phyloP scores from a whole-genome alignment of 2,113 vertebrate genomes.

The Python bivittatus region DNA sequence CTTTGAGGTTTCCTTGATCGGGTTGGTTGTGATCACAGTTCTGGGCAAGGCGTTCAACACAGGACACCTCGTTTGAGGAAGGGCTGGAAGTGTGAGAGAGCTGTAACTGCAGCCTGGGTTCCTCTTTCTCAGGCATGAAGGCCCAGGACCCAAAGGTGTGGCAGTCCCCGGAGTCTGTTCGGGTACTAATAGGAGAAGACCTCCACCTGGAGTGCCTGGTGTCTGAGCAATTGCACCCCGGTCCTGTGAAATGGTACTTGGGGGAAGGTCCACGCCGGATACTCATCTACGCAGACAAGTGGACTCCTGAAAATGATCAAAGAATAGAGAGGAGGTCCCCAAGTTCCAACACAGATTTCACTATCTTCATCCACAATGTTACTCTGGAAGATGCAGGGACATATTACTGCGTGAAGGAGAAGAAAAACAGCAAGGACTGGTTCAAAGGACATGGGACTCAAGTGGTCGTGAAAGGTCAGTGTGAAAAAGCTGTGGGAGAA shows the following conservation, averaged over 20 bases:
- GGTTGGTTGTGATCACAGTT: too few species aligned
- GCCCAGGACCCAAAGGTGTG: accelerated
- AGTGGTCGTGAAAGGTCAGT: constrained; percentile 6
- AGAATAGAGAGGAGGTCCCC: accelerated
- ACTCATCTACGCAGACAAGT: not conserved
- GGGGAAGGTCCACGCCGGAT: accelerated
- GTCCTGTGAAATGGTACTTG: constrained; percentile 51
- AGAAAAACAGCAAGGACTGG: accelerated
- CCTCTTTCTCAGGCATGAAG: accelerated
- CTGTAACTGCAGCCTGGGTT: not conserved
- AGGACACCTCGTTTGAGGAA: too few species aligned
- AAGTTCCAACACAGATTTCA: not conserved
- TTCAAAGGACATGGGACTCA: accelerated
- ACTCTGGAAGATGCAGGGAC: accelerated
- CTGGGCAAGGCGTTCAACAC: too few species aligned
- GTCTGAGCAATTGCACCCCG: accelerated
- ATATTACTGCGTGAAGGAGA: constrained; percentile 43
- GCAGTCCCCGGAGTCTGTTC: not conserved
- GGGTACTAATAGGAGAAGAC: accelerated
- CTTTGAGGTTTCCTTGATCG: not conserved
- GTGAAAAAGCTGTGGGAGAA: not conserved
- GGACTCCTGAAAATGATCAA: accelerated
- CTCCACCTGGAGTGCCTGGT: constrained; percentile 29
- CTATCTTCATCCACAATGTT: not conserved
- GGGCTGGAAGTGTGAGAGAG: too few species aligned